Conservation (phyloP, 2,113 vertebrate species). For the Psittacus erithacus region DNA sequence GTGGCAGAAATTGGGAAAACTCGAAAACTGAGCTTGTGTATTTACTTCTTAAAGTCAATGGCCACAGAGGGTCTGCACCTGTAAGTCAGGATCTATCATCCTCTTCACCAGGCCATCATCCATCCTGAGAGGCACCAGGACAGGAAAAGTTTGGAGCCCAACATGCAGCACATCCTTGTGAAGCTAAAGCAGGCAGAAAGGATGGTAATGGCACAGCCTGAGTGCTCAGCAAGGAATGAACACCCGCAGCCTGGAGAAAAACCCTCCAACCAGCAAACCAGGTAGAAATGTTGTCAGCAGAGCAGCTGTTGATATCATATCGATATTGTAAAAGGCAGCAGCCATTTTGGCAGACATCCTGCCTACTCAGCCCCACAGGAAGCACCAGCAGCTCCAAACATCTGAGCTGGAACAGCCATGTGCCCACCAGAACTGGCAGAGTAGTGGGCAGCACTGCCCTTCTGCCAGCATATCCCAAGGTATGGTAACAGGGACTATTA, state of each 20-base stretch:
- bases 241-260: fast-evolving
- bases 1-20: background rate
- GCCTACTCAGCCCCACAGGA: background rate
- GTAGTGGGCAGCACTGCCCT: background rate
- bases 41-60: background rate
- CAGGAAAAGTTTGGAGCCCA: background rate
- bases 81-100: background rate
- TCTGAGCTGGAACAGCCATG: background rate
- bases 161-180: background rate
- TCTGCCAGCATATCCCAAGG: background rate
- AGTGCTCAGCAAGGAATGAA: background rate
- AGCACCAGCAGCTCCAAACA: fast-evolving
- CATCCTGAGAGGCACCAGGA: background rate
- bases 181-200: background rate
- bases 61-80: background rate
- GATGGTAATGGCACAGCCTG: background rate
- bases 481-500: background rate
- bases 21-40: background rate
- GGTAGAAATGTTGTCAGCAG: background rate
- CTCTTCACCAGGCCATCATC: background rate
- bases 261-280: background rate
- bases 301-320: background rate
- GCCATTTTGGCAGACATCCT: fast-evolving
- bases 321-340: background rate
- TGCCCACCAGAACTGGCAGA: background rate